Percentiles rank a stretch among this genome's conserved stretches.
Conservation (phyloP, 92 coral and sea anemone genomes). For the Virgularia gustaviana region DNA sequence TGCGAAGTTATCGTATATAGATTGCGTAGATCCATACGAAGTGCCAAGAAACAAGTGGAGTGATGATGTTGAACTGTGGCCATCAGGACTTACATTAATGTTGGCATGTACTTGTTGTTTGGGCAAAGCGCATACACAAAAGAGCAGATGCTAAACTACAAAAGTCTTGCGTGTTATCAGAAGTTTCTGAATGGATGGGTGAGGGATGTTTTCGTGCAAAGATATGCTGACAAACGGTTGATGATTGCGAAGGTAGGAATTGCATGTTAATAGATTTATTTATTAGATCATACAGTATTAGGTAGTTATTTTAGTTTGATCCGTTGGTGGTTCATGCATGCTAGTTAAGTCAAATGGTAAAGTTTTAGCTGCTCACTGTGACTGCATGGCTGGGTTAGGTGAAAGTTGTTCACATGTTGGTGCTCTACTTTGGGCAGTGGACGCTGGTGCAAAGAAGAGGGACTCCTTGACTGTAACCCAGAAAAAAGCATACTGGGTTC, state of each 20-base stretch:
- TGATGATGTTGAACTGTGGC: constrained; percentile 43
- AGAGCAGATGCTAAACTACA: constrained; percentile 52
- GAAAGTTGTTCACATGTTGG: too few species aligned
- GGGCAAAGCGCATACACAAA: constrained; percentile 54
- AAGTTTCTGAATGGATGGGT: constrained; percentile 61
- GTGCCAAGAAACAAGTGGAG: constrained; percentile 41
- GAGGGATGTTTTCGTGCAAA: constrained; percentile 38
- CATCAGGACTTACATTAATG: constrained; percentile 39
- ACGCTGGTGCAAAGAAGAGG: too few species aligned
- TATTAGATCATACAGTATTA: not conserved
- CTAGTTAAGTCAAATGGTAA: too few species aligned
- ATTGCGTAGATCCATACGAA: constrained; percentile 51
- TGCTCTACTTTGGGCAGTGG: too few species aligned
- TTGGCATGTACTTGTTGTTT: constrained; percentile 58
- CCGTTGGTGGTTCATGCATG: too few species aligned
- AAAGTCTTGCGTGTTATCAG: constrained; percentile 52
- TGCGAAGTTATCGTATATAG: not conserved
- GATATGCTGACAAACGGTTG: constrained; percentile 52
- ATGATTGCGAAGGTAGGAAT: constrained; percentile 57
- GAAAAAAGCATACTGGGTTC: too few species aligned
- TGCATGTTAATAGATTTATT: too few species aligned
- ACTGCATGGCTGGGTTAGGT: too few species aligned
- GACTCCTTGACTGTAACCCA: too few species aligned
- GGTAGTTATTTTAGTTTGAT: not conserved
- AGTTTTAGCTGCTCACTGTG: too few species aligned